Base-by-base conservation (phyloP, 1,140 invertebrate genomes). In the Leptoteleia sp. region DNA sequence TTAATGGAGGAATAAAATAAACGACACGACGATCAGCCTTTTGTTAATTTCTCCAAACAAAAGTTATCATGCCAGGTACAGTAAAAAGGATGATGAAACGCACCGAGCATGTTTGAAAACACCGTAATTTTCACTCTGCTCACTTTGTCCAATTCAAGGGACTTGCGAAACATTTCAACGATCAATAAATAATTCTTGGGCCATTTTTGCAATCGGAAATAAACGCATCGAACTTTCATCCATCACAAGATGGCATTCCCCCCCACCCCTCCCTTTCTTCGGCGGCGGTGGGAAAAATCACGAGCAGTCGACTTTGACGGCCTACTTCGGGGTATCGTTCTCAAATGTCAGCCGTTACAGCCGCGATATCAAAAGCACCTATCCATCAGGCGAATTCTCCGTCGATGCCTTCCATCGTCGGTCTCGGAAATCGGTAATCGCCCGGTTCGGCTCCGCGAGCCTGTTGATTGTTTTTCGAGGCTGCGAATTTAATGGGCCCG, bases 291-390 rank as follows among this genome's bases (percentile, higher is more conserved):
- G 37, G 27, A 75, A 75, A 67, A 75, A 65, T 75, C 45, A 59
- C 54, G 22, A 52, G 38, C 61, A 75, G 61, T 67, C 35, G 54
- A 75, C 71, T 42, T 75, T 75, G 61, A 75, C 71, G 71, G 52
- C 71, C 71, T 75, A 75, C 71, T 59, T 75, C 54, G 45, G 13
- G 38, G 29, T 75, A 75, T 75, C 61, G 12, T 75, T 67, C 71
- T 75, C 61, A 38, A 75, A 67, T 75, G 61, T 75, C 71, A 75
- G 61, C n/a, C 38, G 17, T 37, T n/a, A n/a, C 52, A 31, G 43
- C 48, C 45, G 45, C 54, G 71, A 67, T 75, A 67, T 67, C 61
- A n/a, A 52, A 65, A 57, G 45, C 35, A 52, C 70, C 33, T 59
- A 73, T 73, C 59, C 61, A 67, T 65, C 71, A 65, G 15, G 54